Evolutionary conservation across 2,113 vertebrate genomes (phyloP), one percentile per base, ranked within the genome.

Genomic region (Macquaria australasica): DNA sequence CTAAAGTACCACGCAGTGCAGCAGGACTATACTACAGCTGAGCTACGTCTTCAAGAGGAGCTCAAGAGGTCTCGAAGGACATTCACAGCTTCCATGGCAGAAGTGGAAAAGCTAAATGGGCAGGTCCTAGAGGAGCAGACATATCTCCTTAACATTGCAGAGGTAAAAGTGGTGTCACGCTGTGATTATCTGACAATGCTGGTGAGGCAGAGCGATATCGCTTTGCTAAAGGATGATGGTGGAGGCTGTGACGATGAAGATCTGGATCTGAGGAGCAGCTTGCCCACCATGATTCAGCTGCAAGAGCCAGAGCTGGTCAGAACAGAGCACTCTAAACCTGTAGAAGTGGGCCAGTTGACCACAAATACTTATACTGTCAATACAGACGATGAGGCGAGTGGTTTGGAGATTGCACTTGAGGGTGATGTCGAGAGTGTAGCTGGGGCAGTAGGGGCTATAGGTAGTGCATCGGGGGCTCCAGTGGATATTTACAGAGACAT

Each of bases 181-280:
- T 99, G 97, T 28, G 98, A 99, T 92, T 99, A 99, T 89, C 96
- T 99, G 82, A 96, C 97, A 21, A 97, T 97, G 95, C 97, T 97
- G 88, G 97, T 97, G 84, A 97, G 98, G 91, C 98, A 99, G 91
- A 97, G 97, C 0, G 98, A 99, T 43, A 96, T 97, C 0, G 96
- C 97, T 20, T 91, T 99, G 8, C 88, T 99, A 55, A 97, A 98
- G 87, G 98, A 99, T 20, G 94, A 95, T 0, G 94, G 94, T 1
- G 84, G 74, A 50, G 85, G 70, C 41, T 75, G 79, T 21, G 92
- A 94, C 0, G 97, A 99, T 75, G 97, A 98, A 63, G 96, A 96
- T 55, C 95, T 97, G 1, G 97, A 98, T 66, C 88, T 98, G 69
- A 96, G 94, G 5, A 96, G 95, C 88, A 96, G 88, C 85, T 91